phyloP scores from a whole-genome alignment of 2,113 vertebrate genomes.

The Xiphophorus hellerii region DNA sequence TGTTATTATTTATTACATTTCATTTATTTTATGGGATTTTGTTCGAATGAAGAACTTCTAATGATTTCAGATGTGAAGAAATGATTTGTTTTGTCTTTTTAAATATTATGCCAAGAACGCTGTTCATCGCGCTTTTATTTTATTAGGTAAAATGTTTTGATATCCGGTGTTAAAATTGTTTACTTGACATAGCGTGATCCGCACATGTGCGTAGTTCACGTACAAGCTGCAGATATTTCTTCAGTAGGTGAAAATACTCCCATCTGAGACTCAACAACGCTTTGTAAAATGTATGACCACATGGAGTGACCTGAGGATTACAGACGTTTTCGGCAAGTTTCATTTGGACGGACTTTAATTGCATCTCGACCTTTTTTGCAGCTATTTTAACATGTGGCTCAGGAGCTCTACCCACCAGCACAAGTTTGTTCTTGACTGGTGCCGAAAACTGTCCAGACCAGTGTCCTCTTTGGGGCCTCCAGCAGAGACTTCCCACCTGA shows the following conservation, averaged over 20 bases:
- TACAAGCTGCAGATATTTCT: background rate
- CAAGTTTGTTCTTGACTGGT: slow-evolving; percentile 8
- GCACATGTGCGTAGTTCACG: slow-evolving; percentile 26
- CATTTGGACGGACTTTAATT: background rate
- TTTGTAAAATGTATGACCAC: background rate
- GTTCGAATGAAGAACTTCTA: background rate
- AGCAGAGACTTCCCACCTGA: slow-evolving; percentile 2
- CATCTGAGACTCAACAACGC: background rate
- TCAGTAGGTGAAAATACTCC: background rate
- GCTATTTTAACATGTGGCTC: slow-evolving; percentile 29
- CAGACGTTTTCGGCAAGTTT: background rate
- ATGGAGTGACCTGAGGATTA: background rate
- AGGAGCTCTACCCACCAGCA: slow-evolving; percentile 16
- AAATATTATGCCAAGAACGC: background rate
- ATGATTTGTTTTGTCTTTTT: background rate
- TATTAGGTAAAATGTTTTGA: background rate
- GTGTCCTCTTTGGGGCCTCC: slow-evolving; percentile 12
- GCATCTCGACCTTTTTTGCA: background rate
- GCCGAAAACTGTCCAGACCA: background rate
- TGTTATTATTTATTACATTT: no score
- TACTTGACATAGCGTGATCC: background rate
- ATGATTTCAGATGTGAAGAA: background rate
- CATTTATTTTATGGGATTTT: no score
- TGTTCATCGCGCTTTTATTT: slow-evolving; percentile 40
- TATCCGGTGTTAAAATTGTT: background rate